Base-by-base conservation (phyloP, 2,888 invertebrate genomes). In the Gibbula magus region DNA sequence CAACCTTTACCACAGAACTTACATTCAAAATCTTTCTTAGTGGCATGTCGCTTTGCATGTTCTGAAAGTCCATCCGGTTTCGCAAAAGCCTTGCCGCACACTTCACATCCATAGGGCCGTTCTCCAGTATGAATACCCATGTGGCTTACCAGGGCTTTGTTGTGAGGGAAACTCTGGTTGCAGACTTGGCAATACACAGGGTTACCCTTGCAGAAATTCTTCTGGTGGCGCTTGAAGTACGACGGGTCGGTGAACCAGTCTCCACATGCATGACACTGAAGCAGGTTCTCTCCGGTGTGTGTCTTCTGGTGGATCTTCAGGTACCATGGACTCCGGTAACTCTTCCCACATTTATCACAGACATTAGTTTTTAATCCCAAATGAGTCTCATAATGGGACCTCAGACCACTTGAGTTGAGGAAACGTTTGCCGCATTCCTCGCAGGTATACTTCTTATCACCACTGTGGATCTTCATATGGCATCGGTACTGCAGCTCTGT, bases 351-450 rank as follows among this genome's bases (percentile, higher is more conserved):
- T 29, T 56, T 67, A 20, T 45, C 39, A 61, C 81, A 81, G 29
- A 67, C 67, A 67, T 75, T 61, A 13, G 29, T 35, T n/a, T 52
- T 51, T 1, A 32, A 18, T 39, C 66, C 75, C 32, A 75, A 22
- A 45, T 81, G 81, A n/a, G 77, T 67, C 18, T 54, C 51, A 20
- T 67, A 67, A 67, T 81, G 81, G 35, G 52, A 53, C 10, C 29
- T n/a, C 32, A 81, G 13, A 10, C 61, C 29, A 29, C 61, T 29
- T 18, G 25, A 29, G 16, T 16, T 61, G 29, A 75, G 78, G 75
- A 81, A 81, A 25, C 78, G 66, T 67, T 75, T 78, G 32, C 81
- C 81, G 52, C 81, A 81, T n/a, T 52, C 35, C 39, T 81, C 81
- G 45, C 81, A 81, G 45, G 75, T 78, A 29, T 52, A 78, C 18